Conservation (phyloP, 1,140 invertebrate genomes). For the Drosophila pachea region DNA sequence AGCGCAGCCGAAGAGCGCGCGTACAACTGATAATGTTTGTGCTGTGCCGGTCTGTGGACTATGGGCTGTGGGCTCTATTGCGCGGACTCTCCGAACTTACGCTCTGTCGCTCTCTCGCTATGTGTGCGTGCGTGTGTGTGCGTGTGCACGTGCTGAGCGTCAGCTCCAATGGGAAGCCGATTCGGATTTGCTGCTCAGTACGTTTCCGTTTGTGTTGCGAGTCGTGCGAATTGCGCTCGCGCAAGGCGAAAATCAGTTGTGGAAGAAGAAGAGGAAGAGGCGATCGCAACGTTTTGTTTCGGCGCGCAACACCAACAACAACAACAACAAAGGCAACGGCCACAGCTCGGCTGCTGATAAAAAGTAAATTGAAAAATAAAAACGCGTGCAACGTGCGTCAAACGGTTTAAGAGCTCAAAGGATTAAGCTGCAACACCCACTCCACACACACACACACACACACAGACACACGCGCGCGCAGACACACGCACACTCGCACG, state of each 20-base stretch:
- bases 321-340: background rate
- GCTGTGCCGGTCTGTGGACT: slow-evolving; percentile 15
- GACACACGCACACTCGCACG: too few species aligned
- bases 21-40: too few species aligned
- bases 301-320: slow-evolving; percentile 17
- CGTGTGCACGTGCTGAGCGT: slow-evolving; percentile 31
- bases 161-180: slow-evolving; percentile 51
- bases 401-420: slow-evolving; percentile 34
- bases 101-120: slow-evolving; percentile 10
- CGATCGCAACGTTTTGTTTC: slow-evolving; percentile 23
- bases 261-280: background rate
- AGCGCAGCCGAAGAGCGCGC: too few species aligned
- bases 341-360: slow-evolving; percentile 28
- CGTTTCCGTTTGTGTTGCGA: slow-evolving; percentile 61
- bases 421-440: slow-evolving; percentile 20
- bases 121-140: slow-evolving; percentile 1
- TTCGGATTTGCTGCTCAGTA: slow-evolving; percentile 53
- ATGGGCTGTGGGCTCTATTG: too few species aligned
- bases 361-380: slow-evolving; percentile 4
- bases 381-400: slow-evolving; percentile 16
- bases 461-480: background rate
- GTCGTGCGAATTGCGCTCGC: slow-evolving; percentile 60
- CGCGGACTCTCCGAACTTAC: slow-evolving; percentile 2
- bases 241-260: background rate
- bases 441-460: background rate